Conservation (phyloP, 2,113 vertebrate species). For the Tichodroma muraria region DNA sequence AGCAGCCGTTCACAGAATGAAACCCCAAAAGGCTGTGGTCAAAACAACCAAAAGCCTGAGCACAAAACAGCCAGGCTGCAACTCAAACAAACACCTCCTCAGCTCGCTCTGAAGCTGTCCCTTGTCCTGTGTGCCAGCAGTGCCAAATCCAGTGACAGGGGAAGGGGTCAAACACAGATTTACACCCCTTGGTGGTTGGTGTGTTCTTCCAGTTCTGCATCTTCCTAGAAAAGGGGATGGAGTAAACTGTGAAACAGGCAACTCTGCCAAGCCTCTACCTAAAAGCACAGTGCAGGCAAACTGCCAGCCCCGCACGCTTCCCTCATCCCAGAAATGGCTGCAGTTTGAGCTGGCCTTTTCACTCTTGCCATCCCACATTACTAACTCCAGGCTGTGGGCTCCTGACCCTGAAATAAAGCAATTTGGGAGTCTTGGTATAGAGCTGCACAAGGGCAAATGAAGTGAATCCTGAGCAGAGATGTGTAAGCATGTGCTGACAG, state of each 20-base stretch:
- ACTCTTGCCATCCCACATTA: not conserved
- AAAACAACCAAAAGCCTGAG: not conserved
- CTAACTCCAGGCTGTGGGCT: not conserved
- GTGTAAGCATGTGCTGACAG: not conserved
- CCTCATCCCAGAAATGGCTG: not conserved
- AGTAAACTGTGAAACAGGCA: not conserved
- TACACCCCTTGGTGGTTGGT: not conserved
- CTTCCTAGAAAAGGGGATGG: not conserved
- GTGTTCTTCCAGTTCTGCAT: not conserved
- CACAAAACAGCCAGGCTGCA: not conserved
- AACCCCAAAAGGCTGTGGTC: not conserved
- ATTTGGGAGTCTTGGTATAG: not conserved
- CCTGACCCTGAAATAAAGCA: not conserved
- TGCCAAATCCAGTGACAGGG: not conserved
- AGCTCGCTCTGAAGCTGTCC: rapidly evolving
- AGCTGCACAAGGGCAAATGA: not conserved
- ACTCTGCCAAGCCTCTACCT: not conserved
- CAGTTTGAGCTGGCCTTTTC: not conserved
- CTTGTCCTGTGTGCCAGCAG: not conserved
- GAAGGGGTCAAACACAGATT: not conserved
- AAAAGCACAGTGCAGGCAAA: not conserved
- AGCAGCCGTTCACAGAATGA: not conserved
- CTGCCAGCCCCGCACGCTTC: not conserved
- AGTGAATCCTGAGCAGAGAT: not conserved
- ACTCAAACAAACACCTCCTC: not conserved